A percentile compares a stretch with the other conserved stretches of the same genome.
These are phyloP conservation scores for Euproctis similis DNA, from an alignment of 2,888 invertebrate species.

Conservation along the genomic window DNA sequence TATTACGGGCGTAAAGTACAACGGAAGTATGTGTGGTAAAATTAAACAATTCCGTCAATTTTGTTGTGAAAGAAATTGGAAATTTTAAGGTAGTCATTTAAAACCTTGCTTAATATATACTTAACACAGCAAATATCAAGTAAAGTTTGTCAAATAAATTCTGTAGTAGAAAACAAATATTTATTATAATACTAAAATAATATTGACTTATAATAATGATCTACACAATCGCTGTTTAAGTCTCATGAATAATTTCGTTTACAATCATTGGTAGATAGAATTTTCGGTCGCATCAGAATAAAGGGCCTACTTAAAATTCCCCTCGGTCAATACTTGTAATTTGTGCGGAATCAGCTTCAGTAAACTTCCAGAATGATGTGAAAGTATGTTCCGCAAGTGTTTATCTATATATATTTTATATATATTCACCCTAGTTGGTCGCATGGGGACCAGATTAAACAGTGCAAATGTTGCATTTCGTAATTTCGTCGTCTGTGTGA, in stretches of 20 bases:
- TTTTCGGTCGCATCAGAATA: not conserved
- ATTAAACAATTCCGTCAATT: no score
- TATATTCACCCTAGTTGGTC: slow-evolving; percentile 18
- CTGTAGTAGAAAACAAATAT: no score
- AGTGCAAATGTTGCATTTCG: slow-evolving; percentile 37
- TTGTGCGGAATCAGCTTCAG: slow-evolving; percentile 14
- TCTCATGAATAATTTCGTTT: slow-evolving; percentile 4
- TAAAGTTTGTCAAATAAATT: no score
- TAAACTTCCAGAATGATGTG: slow-evolving; percentile 13
- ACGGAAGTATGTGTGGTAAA: no score
- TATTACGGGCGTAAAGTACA: no score
- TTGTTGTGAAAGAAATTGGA: no score
- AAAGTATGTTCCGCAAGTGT: slow-evolving; percentile 16
- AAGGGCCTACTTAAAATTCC: slow-evolving; percentile 5
- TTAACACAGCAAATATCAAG: no score
- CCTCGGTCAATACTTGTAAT: slow-evolving; percentile 9
- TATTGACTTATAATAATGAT: no score
- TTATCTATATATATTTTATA: slow-evolving; percentile 18
- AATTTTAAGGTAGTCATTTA: no score
- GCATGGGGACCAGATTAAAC: slow-evolving; percentile 37
- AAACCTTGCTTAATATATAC: no score
- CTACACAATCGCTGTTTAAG: slow-evolving; percentile 6
- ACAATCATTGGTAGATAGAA: no score
- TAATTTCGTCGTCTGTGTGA: slow-evolving; percentile 41
- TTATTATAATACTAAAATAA: no score